Percentiles rank a stretch among this genome's conserved stretches.
Conservation (phyloP, 1,140 invertebrate genomes). For the Phocides pigmalion region DNA sequence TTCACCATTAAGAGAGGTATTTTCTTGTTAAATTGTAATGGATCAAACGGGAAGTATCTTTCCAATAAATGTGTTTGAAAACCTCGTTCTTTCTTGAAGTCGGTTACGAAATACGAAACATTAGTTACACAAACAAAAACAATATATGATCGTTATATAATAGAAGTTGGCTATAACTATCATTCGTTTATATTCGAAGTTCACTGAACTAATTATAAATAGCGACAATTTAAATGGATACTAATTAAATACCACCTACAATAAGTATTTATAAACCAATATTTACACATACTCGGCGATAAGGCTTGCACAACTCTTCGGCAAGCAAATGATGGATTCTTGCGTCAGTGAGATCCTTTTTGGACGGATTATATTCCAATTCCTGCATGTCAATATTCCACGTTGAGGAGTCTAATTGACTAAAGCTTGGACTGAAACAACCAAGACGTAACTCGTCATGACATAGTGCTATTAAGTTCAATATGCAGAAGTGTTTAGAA, state of each 20-base stretch:
- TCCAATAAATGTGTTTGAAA: too few species aligned
- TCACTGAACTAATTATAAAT: slow-evolving; percentile 14
- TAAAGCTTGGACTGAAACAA: slow-evolving; percentile 89
- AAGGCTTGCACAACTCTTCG: slow-evolving; percentile 95
- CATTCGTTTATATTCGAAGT: background rate
- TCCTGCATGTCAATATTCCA: slow-evolving; percentile 97
- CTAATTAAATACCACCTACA: background rate
- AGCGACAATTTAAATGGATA: background rate
- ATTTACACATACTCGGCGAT: slow-evolving; percentile 90
- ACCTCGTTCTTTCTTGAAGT: too few species aligned
- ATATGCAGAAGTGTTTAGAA: background rate
- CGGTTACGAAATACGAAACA: too few species aligned
- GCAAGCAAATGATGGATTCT: slow-evolving; percentile 96
- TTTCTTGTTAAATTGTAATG: too few species aligned
- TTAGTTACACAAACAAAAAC: background rate
- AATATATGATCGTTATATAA: background rate
- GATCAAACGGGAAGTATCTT: too few species aligned
- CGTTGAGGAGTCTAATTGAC: slow-evolving; percentile 90
- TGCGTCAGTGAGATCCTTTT: slow-evolving; percentile 95
- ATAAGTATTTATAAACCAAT: slow-evolving; percentile 4
- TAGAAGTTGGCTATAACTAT: background rate
- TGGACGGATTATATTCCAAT: slow-evolving; percentile 95
- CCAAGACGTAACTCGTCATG: background rate
- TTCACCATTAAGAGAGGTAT: too few species aligned
- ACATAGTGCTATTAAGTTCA: background rate